A percentile compares a stretch with the other conserved stretches of the same genome.
These are phyloP conservation scores for Calliphora vicina DNA, from an alignment of 1,140 invertebrate genomes.

Conservation along the genomic window DNA sequence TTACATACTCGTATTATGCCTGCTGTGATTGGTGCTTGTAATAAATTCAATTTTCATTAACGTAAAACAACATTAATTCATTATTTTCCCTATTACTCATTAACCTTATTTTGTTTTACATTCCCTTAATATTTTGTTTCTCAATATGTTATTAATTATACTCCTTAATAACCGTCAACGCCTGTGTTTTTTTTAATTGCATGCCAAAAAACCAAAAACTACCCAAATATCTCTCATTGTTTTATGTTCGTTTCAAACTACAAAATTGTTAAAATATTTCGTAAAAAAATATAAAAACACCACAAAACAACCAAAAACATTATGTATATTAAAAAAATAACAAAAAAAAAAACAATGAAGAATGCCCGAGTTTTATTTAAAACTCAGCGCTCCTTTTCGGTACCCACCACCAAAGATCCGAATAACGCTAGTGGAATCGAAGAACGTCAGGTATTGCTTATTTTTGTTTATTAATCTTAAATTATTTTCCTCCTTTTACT, in stretches of 20 bases:
- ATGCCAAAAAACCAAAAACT: neutral
- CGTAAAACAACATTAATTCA: neutral
- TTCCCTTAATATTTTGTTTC: neutral
- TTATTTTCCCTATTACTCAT: neutral
- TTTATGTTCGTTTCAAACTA: constrained; percentile 14
- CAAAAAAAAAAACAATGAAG: constrained; percentile 39
- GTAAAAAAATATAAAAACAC: constrained; percentile 13
- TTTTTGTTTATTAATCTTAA: constrained; percentile 24
- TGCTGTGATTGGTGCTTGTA: constrained; percentile 25
- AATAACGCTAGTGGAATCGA: constrained; percentile 65
- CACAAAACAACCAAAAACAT: neutral
- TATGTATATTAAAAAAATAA: neutral
- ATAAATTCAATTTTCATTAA: neutral
- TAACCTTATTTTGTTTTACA: neutral
- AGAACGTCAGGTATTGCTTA: constrained; percentile 64
- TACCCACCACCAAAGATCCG: constrained; percentile 82
- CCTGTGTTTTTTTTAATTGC: constrained; percentile 8
- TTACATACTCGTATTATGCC: neutral
- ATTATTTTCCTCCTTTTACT: neutral
- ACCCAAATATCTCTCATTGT: neutral
- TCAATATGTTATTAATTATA: neutral
- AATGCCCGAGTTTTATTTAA: constrained; percentile 84
- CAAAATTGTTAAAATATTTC: constrained; percentile 23
- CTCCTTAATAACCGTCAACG: neutral
- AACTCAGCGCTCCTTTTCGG: constrained; percentile 89